phyloP scores from a whole-genome alignment of 2,888 invertebrate species.

The Acronicta aceris region DNA sequence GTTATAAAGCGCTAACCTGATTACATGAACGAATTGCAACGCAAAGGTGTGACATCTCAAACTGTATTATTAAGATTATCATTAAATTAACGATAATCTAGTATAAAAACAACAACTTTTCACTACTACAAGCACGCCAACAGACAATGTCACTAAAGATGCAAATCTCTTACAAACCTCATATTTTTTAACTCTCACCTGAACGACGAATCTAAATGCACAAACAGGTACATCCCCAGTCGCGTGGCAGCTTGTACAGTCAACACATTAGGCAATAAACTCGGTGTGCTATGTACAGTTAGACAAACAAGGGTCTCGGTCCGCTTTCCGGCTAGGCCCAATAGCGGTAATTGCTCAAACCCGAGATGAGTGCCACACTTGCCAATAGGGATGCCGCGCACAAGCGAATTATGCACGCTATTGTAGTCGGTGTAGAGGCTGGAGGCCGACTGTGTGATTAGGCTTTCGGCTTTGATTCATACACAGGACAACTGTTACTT shows the following conservation, averaged over 20 bases:
- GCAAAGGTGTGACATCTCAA: no score
- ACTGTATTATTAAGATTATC: no score
- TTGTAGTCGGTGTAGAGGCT: constrained; percentile 11
- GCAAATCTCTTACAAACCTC: not conserved
- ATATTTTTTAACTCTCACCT: constrained; percentile 1
- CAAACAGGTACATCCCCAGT: constrained; percentile 5
- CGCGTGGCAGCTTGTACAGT: constrained; percentile 31
- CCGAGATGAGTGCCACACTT: constrained; percentile 51
- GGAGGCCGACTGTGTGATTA: constrained; percentile 16
- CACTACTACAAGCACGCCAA: not conserved
- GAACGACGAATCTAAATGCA: not conserved
- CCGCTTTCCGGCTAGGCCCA: constrained; percentile 59
- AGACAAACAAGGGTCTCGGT: constrained; percentile 61
- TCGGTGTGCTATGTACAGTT: constrained; percentile 64
- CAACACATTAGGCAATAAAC: constrained; percentile 52
- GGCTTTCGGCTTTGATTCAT: constrained; percentile 14
- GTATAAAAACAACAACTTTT: not conserved
- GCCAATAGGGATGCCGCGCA: constrained; percentile 47
- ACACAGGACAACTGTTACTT: not conserved
- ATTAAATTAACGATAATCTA: no score
- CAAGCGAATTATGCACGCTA: constrained; percentile 27
- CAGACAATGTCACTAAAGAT: not conserved
- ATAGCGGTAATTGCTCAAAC: constrained; percentile 75
- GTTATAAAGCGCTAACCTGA: no score
- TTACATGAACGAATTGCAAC: no score